Conservation (phyloP, 2,113 vertebrate species). For the Caretta caretta region DNA sequence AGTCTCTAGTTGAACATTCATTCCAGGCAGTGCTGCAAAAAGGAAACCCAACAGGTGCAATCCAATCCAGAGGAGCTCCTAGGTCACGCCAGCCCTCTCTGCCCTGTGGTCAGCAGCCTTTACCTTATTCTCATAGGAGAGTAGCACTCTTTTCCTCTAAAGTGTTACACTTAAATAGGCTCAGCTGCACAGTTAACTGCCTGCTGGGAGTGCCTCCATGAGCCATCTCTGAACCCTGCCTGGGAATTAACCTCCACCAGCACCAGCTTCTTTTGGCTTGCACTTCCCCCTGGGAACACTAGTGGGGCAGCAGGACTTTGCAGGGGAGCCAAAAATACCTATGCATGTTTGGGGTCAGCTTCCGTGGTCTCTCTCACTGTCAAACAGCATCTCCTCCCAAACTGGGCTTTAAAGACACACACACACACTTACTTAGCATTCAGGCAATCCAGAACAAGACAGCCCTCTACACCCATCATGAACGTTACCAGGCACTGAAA, state of each 20-base stretch:
- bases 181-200: not conserved
- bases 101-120: not conserved
- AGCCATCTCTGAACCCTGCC: not conserved
- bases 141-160: fast-evolving
- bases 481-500: not conserved
- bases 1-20: not conserved
- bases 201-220: not conserved
- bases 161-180: not conserved
- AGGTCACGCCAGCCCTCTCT: not conserved
- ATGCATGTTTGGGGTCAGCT: not conserved
- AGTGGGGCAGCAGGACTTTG: not conserved
- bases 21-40: not conserved
- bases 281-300: not conserved
- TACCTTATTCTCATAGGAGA: not conserved
- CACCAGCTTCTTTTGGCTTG: not conserved
- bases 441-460: not conserved
- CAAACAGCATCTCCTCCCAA: not conserved
- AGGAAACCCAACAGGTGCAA: not conserved
- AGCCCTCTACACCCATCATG: not conserved
- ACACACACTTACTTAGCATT: no score
- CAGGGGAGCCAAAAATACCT: not conserved
- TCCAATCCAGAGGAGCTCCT: not conserved
- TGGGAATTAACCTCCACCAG: not conserved
- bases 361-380: not conserved
- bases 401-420: not conserved